Conservation (phyloP, 2,888 invertebrate genomes). For the Eupithecia exiguata region DNA sequence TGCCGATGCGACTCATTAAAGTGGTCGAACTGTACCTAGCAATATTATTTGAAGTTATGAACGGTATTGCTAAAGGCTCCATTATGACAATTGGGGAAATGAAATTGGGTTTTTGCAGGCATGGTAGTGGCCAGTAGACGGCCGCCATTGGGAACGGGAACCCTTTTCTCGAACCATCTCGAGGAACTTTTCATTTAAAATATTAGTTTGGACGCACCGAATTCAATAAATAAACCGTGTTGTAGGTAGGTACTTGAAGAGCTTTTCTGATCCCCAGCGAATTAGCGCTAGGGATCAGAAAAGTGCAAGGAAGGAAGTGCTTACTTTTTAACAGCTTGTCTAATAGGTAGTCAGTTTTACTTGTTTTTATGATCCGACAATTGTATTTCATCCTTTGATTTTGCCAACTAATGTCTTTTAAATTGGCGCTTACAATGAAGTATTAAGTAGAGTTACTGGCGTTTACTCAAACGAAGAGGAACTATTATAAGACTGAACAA, state of each 20-base stretch:
- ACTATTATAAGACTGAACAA: too few species aligned
- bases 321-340: background rate
- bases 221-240: background rate
- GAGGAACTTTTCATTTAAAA: too few species aligned
- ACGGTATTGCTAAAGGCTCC: slow-evolving; percentile 59
- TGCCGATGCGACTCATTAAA: too few species aligned
- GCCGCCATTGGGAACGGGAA: too few species aligned
- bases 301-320: background rate
- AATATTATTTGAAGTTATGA: slow-evolving; percentile 41
- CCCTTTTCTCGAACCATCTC: too few species aligned
- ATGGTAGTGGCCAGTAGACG: background rate
- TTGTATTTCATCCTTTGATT: background rate
- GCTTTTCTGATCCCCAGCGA: background rate
- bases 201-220: too few species aligned
- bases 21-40: too few species aligned
- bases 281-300: background rate
- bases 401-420: too few species aligned
- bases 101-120: slow-evolving; percentile 31
- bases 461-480: too few species aligned
- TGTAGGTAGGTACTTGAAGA: too few species aligned
- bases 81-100: slow-evolving; percentile 59
- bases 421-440: too few species aligned
- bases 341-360: background rate
- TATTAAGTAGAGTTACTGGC: too few species aligned
- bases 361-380: background rate